Conservation (phyloP, 2,888 invertebrate species). For the Melanostoma mellinum region DNA sequence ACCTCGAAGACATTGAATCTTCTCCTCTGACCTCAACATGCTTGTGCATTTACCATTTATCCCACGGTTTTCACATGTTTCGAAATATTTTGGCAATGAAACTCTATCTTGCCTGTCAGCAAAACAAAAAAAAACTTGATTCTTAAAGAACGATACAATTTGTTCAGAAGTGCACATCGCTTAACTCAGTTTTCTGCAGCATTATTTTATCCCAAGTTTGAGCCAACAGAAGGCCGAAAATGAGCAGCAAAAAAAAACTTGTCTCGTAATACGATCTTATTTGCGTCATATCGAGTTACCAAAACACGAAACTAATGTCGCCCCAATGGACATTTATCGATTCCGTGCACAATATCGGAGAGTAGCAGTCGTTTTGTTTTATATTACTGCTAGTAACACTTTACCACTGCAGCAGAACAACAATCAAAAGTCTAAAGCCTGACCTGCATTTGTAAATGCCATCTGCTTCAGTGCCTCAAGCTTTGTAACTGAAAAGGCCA, state of each 20-base stretch:
- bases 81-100: conserved; percentile 38
- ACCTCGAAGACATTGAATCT: too few relatives aligned
- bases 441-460: conserved; percentile 66
- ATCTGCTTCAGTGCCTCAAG: conserved; percentile 51
- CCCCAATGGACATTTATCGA: conserved; percentile 66
- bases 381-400: conserved; percentile 11
- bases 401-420: conserved; percentile 1
- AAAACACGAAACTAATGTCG: conserved; percentile 65
- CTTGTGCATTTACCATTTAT: conserved; percentile 22
- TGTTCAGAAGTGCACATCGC: conserved; percentile 63
- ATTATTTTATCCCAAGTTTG: conserved; percentile 19
- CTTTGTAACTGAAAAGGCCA: conserved; percentile 49
- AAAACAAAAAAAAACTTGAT: conserved; percentile 15
- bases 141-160: conserved; percentile 28
- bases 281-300: conserved; percentile 64
- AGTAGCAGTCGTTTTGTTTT: conserved; percentile 6
- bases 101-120: conserved; percentile 20
- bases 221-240: conserved; percentile 40
- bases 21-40: too few relatives aligned
- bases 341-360: conserved; percentile 56
- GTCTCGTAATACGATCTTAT: conserved; percentile 64
- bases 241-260: conserved; percentile 4
- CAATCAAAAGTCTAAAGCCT: conserved; percentile 34
- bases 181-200: conserved; percentile 41
- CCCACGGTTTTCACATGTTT: conserved; percentile 48